phyloP scores from a whole-genome alignment of 2,113 vertebrate genomes.

The Epinephelus cyanopodus region DNA sequence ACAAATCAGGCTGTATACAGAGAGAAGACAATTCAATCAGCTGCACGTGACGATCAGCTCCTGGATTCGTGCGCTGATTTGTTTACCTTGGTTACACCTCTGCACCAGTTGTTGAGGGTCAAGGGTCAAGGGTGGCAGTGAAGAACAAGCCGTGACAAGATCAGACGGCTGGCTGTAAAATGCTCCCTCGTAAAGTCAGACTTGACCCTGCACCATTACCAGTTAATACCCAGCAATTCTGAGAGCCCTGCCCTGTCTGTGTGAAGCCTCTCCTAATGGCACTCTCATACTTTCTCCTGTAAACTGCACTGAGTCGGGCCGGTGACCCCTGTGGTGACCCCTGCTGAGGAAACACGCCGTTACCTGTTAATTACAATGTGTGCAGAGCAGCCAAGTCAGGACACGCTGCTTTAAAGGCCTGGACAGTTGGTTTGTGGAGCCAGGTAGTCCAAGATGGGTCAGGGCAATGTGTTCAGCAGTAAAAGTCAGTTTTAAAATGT shows the following conservation, averaged over 20 bases:
- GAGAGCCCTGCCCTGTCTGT: conserved; percentile 30
- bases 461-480: neutral
- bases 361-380: conserved; percentile 42
- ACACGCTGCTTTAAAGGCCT: conserved; percentile 19
- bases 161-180: neutral
- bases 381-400: conserved; percentile 7
- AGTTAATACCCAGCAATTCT: neutral
- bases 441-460: neutral
- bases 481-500: neutral
- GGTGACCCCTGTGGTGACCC: conserved; percentile 6
- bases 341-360: conserved; percentile 20
- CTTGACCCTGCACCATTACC: neutral
- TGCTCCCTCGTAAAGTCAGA: neutral
- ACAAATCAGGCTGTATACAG: conserved; percentile 9
- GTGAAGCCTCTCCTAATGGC: conserved; percentile 16
- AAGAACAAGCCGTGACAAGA: conserved; percentile 1
- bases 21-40: conserved; percentile 58
- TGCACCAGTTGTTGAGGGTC: neutral
- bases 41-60: neutral
- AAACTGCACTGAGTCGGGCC: neutral
- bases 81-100: neutral
- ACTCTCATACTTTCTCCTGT: conserved; percentile 36
- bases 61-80: neutral
- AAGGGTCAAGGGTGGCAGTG: neutral
- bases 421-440: conserved; percentile 32